These are phyloP conservation scores for Ectobius pallidus DNA, from an alignment of 2,888 invertebrate genomes.

Conservation along the genomic window DNA sequence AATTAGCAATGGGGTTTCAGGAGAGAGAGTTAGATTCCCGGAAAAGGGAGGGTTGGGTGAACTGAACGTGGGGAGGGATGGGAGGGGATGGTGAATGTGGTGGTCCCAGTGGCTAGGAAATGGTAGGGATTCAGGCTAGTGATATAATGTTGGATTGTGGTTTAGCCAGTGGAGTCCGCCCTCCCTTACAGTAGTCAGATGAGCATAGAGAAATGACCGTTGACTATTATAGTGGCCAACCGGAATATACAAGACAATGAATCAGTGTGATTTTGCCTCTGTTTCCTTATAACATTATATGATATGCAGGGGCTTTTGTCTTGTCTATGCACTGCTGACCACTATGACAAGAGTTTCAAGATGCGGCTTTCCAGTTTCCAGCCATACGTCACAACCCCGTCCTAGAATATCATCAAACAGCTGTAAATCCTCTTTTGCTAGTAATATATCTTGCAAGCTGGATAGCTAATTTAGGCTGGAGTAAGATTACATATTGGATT, in stretches of 20 bases:
- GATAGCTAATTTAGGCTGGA: too few species aligned
- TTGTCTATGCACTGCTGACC: too few species aligned
- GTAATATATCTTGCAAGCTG: too few species aligned
- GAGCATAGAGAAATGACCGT: not conserved
- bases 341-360: not conserved
- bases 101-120: not conserved
- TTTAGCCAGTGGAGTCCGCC: not conserved
- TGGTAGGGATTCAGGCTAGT: not conserved
- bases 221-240: not conserved
- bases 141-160: constrained; percentile 3
- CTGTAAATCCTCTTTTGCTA: too few species aligned
- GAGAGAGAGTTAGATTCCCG: not conserved
- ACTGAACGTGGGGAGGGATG: too few species aligned
- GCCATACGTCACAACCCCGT: not conserved
- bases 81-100: not conserved
- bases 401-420: too few species aligned
- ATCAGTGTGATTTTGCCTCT: not conserved
- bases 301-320: not conserved
- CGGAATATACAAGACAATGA: not conserved
- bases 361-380: not conserved
- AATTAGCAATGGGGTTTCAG: not conserved
- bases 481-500: too few species aligned
- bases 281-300: not conserved
- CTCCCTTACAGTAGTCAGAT: not conserved
- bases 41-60: not conserved